Evolutionary conservation across 2,113 vertebrate species (phyloP).

Genomic region (Suncus etruscus): DNA sequence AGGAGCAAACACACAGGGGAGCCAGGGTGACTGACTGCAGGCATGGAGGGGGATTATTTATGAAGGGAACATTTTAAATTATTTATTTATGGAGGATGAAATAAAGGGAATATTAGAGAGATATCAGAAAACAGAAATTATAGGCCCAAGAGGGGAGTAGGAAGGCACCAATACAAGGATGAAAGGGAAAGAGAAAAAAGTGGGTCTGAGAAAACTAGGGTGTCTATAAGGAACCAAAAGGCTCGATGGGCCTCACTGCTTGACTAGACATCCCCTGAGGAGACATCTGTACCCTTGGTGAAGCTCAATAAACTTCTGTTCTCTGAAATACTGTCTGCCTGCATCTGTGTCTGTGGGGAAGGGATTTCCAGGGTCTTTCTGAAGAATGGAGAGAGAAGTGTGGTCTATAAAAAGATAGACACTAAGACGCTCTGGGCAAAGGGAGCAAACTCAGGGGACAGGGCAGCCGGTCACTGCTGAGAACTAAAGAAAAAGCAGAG

Average conservation of each 20-base stretch:
- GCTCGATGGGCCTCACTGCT: not conserved
- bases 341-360: conserved; percentile 38
- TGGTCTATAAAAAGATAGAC: no score
- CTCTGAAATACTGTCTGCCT: conserved; percentile 54
- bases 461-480: not conserved
- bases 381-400: not conserved
- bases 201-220: not conserved
- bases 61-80: conserved; percentile 74
- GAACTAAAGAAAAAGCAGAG: not conserved
- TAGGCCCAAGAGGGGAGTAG: not conserved
- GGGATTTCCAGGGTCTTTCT: not conserved
- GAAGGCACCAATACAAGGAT: not conserved
- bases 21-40: not conserved
- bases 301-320: conserved; percentile 77
- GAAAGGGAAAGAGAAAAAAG: not conserved
- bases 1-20: not conserved
- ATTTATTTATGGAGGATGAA: conserved; percentile 80
- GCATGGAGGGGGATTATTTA: conserved; percentile 73
- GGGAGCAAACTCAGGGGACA: accelerated
- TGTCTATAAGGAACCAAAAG: not conserved
- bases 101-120: not conserved
- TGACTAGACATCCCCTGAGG: not conserved
- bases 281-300: not conserved
- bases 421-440: no score
- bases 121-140: not conserved